Percentiles rank a stretch among this genome's conserved stretches.
Conservation (phyloP, 2,888 invertebrate genomes). For the Diaphora mendica region DNA sequence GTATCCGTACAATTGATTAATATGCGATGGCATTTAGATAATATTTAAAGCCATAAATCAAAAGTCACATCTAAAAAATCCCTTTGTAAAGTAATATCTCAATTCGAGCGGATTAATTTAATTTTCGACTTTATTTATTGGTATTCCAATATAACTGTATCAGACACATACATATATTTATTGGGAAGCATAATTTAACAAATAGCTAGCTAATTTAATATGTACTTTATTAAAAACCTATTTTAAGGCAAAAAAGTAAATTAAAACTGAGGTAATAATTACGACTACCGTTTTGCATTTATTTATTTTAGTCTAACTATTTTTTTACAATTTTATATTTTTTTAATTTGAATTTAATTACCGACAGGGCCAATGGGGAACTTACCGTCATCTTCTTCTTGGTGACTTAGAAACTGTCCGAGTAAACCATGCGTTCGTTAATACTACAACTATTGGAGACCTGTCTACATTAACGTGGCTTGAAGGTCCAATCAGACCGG, state of each 20-base stretch:
- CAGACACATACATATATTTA: neutral
- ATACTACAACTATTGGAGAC: slow-evolving; percentile 93
- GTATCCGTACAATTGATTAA: too few species aligned
- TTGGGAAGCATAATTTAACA: neutral
- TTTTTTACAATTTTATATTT: neutral
- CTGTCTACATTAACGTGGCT: slow-evolving; percentile 91
- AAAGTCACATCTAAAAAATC: neutral
- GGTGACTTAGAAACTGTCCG: slow-evolving; percentile 78
- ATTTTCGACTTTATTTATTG: neutral
- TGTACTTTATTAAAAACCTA: neutral
- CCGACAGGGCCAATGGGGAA: slow-evolving; percentile 89
- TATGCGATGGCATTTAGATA: neutral
- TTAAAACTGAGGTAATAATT: neutral
- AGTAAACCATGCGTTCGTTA: slow-evolving; percentile 91
- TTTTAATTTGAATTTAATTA: slow-evolving; percentile 37
- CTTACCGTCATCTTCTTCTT: slow-evolving; percentile 93
- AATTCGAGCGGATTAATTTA: neutral
- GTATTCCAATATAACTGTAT: neutral
- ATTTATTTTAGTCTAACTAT: neutral
- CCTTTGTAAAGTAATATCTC: neutral
- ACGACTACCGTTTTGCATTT: neutral
- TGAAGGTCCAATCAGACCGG: slow-evolving; percentile 87
- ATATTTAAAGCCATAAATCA: neutral
- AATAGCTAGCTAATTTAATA: neutral
- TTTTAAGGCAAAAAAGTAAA: neutral